Evolutionary conservation across 64 coral and sea anemone genomes (phyloP).

Genomic region (Platygyra sinensis): DNA sequence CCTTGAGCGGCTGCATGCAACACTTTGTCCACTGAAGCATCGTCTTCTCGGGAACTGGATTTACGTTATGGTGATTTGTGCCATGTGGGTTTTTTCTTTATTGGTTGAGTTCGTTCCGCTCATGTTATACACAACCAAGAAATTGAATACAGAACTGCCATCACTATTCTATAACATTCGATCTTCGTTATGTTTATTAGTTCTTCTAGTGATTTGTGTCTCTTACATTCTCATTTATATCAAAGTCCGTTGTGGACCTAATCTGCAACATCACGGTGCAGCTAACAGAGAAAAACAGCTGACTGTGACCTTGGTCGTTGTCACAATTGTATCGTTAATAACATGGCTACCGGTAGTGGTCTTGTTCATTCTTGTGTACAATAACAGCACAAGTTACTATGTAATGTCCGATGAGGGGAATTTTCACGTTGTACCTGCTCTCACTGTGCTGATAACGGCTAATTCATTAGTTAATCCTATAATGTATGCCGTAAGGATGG

Average conservation of each 20-base stretch:
- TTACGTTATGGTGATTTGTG: too few relatives aligned
- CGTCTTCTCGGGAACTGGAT: too few relatives aligned
- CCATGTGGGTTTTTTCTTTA: too few relatives aligned
- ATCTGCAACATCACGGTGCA: too few relatives aligned
- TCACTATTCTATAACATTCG: too few relatives aligned
- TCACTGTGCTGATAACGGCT: background rate
- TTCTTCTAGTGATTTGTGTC: too few relatives aligned
- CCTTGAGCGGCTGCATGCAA: too few relatives aligned
- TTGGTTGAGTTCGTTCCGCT: background rate
- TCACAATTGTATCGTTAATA: background rate
- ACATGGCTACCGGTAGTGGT: background rate
- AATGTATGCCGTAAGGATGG: background rate
- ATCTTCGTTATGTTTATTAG: too few relatives aligned
- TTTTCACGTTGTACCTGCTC: background rate
- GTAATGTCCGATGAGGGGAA: background rate
- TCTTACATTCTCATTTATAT: too few relatives aligned
- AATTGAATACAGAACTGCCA: background rate
- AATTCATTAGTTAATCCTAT: slow-evolving; percentile 17
- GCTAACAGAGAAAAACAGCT: background rate
- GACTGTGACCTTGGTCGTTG: background rate
- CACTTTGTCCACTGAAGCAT: too few relatives aligned
- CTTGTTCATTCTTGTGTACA: background rate
- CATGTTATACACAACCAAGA: background rate
- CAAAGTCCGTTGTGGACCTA: too few relatives aligned
- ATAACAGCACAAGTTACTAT: background rate